phyloP scores from a whole-genome alignment of 2,888 invertebrate species.

The Hydrotaea cyrtoneurina region DNA sequence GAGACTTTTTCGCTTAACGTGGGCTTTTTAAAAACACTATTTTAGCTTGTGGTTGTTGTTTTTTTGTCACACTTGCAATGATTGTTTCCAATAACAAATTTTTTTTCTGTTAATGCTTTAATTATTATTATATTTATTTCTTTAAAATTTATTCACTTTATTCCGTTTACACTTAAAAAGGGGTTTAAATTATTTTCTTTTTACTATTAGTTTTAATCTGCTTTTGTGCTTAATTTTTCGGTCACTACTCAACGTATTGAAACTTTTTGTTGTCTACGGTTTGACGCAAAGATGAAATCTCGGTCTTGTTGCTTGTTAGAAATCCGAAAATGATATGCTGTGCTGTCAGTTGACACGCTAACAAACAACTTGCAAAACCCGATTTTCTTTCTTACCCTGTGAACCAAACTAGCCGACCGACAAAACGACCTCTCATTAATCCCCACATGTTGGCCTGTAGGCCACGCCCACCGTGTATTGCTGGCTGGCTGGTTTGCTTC shows the following conservation, averaged over 20 bases:
- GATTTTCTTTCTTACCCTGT: constrained; percentile 61
- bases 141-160: constrained; percentile 8
- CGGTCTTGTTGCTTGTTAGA: constrained; percentile 76
- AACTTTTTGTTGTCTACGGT: not conserved
- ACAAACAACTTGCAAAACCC: constrained; percentile 67
- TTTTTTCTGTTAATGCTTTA: not conserved
- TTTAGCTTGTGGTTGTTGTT: not conserved
- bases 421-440: not conserved
- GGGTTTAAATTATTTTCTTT: not conserved
- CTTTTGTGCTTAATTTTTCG: not conserved
- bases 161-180: not conserved
- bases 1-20: constrained; percentile 66
- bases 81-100: constrained; percentile 11
- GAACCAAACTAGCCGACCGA: not conserved
- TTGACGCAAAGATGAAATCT: constrained; percentile 4
- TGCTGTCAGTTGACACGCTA: constrained; percentile 64
- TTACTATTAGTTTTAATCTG: not conserved
- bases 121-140: constrained; percentile 5
- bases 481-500: constrained; percentile 49
- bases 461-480: constrained; percentile 69
- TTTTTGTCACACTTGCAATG: not conserved
- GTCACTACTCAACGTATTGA: constrained; percentile 7
- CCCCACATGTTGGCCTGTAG: constrained; percentile 36
- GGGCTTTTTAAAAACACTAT: constrained; percentile 17
- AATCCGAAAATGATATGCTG: constrained; percentile 79